Conservation (phyloP, 2,888 invertebrate species). For the Resseliella maxima region DNA sequence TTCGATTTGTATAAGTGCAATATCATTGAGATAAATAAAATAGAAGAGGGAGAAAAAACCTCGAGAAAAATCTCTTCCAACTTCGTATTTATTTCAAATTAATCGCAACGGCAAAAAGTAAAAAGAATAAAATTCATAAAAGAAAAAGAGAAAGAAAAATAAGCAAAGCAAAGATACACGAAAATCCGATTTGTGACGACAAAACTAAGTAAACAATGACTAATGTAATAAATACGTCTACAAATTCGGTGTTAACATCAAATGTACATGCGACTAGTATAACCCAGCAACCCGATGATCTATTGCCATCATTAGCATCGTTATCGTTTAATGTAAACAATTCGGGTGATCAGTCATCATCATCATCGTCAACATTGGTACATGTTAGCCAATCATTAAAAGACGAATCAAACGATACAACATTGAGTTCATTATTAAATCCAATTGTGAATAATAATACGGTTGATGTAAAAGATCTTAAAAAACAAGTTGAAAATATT, state of each 20-base stretch:
- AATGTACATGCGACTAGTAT: conserved; percentile 45
- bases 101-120: conserved; percentile 19
- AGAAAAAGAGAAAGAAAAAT: background rate
- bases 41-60: background rate
- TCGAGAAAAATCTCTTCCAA: conserved; percentile 2
- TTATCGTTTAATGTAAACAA: conserved; percentile 49
- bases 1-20: conserved; percentile 31
- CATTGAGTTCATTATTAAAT: background rate
- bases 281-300: conserved; percentile 54
- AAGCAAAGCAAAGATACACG: background rate
- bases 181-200: conserved; percentile 16
- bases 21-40: background rate
- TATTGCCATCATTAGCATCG: conserved; percentile 54
- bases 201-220: conserved; percentile 33
- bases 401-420: conserved; percentile 1
- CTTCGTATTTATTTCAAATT: conserved; percentile 11
- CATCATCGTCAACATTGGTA: background rate
- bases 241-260: conserved; percentile 50
- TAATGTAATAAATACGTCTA: conserved; percentile 49
- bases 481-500: background rate
- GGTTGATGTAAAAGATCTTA: conserved; percentile 43
- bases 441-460: conserved; percentile 53
- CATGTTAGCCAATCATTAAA: conserved; percentile 4
- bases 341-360: background rate
- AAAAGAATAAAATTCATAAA: background rate